Base-by-base conservation (phyloP, 2,113 vertebrate genomes). In the Octodon degus region DNA sequence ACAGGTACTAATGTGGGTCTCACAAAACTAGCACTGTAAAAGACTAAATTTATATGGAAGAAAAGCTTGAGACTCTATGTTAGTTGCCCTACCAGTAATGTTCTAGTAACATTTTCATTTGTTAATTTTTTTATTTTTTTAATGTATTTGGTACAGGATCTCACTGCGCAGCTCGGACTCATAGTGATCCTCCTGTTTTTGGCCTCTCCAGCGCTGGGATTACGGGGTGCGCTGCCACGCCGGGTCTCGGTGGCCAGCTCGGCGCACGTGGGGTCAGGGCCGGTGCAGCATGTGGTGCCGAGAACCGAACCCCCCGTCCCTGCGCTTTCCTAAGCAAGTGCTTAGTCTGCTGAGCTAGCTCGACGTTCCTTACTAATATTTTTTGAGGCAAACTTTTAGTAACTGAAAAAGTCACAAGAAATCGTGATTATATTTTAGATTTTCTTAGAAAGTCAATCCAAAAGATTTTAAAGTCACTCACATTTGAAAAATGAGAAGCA, bases 401-500 rank as follows among this genome's bases (percentile, higher is more conserved):
- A 60, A 86, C 58, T 55, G 58, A 89, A 68, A 88, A 95, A 65
- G 13, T 43, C 82, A 58, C 4, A 55, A 81, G 25, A 63, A 90
- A n/a, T 80, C 6, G n/a, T 16, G 8, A 81, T 65, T 8, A 37
- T 81, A 30, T 72, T 89, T n/a, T n/a, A 43, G 50, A 55, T 37
- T 7, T 58, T 90, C 7, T 72, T 85, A 86, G 86, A 50, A 85
- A 70, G 80, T 55, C 70, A 74, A 89, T 60, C 70, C 68, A 37
- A 89, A 80, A 37, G 25, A 84, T 63, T 85, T 95, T 85, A 63
- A 79, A 62, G 27, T 85, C 63, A 70, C 16, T 90, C 17, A 70
- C 37, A 50, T 70, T 79, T 89, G 60, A 92, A 30, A 89, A 95
- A 62, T 74, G 24, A 87, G 53, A 81, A 87, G 11, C 17, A 14